phyloP scores from a whole-genome alignment of 2,888 invertebrate genomes.

The Mythimna albipuncta region DNA sequence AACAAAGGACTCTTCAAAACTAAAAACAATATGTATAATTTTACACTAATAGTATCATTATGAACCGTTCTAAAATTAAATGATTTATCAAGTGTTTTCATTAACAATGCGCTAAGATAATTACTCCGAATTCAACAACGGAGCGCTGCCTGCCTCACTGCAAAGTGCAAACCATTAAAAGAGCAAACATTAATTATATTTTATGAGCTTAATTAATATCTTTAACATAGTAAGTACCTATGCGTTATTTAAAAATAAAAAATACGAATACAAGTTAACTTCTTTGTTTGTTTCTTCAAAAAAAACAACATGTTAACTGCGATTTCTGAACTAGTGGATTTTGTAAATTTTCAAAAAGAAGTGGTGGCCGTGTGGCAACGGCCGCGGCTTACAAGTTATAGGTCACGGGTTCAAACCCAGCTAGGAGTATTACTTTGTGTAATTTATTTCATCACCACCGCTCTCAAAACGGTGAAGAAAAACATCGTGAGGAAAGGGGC shows the following conservation, averaged over 20 bases:
- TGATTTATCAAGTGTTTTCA: constrained; percentile 39
- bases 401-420: too few species aligned
- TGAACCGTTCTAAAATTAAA: constrained; percentile 27
- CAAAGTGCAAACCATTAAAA: constrained; percentile 14
- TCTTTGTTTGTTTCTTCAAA: constrained; percentile 14
- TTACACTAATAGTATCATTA: neutral
- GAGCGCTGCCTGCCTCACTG: constrained; percentile 3
- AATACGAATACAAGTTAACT: neutral
- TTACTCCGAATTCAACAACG: constrained; percentile 31
- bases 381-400: too few species aligned
- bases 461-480: too few species aligned
- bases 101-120: constrained; percentile 41
- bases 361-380: too few species aligned
- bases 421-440: too few species aligned
- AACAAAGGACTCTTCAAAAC: neutral
- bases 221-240: neutral
- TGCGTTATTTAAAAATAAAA: neutral
- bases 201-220: constrained; percentile 15
- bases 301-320: constrained; percentile 6
- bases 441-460: too few species aligned
- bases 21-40: neutral
- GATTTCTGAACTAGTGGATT: constrained; percentile 24
- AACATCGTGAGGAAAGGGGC: too few species aligned
- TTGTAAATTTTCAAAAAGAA: constrained; percentile 40
- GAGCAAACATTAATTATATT: constrained; percentile 1